Evolutionary conservation across 2,888 invertebrate species (phyloP), one percentile per base, ranked within the genome.

Genomic region (Platerodrilus igneus): DNA sequence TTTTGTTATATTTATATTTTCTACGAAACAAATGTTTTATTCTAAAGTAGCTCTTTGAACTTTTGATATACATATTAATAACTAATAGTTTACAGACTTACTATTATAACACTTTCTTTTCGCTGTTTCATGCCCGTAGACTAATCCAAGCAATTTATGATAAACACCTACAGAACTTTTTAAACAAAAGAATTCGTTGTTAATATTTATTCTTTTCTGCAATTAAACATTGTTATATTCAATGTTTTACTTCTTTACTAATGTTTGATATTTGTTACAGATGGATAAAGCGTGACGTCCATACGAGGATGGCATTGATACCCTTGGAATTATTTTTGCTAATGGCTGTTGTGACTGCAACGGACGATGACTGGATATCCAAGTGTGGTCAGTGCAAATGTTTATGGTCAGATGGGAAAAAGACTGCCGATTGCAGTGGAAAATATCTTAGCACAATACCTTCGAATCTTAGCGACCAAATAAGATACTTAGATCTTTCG

Each of bases 401-500:
- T 64, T 81, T 83, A 48, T 92, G 92, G 91, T 80, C 80, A 16
- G 81, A 82, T 42, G 90, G 91, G 4, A 87, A 83, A 64, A 88
- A 85, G 63, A 81, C 81, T 13, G 91, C 89, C 2, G 85, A 88
- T 53, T 93, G 93, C 64, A 77, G 77, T 19, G 56, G 55, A 32
- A 53, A 55, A 21, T 51, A 54, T 28, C 72, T 87, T 18, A 75
- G 72, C 28, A 70, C 77, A 17, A 79, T 93, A 49, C 92, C 92
- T 0, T 72, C 70, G 44, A 77, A 78, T 34, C 70, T 92, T 19
- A 86, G 85, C 59, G 69, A 77, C 20, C 84, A 86, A 52, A 73
- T 83, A 56, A 79, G 83, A 60, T 78, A 77, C 34, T 72, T 89
- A 23, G 84, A 88, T 58, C 72, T 90, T 21, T 79, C 82, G 2